phyloP scores from a whole-genome alignment of 2,888 invertebrate genomes.

The Mythimna pallens region DNA sequence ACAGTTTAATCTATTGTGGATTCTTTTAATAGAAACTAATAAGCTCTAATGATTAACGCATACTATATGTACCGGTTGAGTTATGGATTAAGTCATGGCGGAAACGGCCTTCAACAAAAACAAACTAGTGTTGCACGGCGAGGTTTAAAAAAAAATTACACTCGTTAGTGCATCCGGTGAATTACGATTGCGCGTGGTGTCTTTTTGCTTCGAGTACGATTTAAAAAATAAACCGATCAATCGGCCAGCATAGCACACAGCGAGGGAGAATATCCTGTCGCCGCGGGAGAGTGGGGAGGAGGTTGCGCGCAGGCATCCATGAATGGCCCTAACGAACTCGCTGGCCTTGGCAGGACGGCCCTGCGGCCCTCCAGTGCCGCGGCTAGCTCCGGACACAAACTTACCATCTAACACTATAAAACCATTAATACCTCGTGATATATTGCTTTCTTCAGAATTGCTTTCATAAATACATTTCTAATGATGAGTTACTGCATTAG shows the following conservation, averaged over 20 bases:
- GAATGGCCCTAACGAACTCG: constrained; percentile 90
- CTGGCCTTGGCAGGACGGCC: constrained; percentile 87
- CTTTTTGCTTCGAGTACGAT: constrained; percentile 82
- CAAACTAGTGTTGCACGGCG: constrained; percentile 79
- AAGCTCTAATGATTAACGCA: constrained; percentile 67
- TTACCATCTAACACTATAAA: constrained; percentile 54
- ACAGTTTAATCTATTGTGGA: constrained; percentile 62
- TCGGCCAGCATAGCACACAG: constrained; percentile 83
- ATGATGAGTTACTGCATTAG: constrained; percentile 36
- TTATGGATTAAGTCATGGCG: constrained; percentile 79
- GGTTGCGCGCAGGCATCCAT: constrained; percentile 86
- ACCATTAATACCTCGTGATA: constrained; percentile 37
- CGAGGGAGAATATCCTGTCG: constrained; percentile 86
- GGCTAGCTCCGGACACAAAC: constrained; percentile 58
- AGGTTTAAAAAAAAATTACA: constrained; percentile 84
- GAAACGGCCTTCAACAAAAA: constrained; percentile 84
- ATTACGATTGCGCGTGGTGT: constrained; percentile 84
- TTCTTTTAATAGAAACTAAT: constrained; percentile 68
- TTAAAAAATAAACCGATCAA: constrained; percentile 85
- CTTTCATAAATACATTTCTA: constrained; percentile 37
- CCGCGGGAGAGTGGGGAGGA: constrained; percentile 76
- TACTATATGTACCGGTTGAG: constrained; percentile 67
- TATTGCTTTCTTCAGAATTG: constrained; percentile 35
- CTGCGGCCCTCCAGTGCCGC: constrained; percentile 71
- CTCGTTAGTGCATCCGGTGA: constrained; percentile 90